Base-by-base conservation (phyloP, 2,797 vertebrate species). In the Bucorvus abyssinicus region DNA sequence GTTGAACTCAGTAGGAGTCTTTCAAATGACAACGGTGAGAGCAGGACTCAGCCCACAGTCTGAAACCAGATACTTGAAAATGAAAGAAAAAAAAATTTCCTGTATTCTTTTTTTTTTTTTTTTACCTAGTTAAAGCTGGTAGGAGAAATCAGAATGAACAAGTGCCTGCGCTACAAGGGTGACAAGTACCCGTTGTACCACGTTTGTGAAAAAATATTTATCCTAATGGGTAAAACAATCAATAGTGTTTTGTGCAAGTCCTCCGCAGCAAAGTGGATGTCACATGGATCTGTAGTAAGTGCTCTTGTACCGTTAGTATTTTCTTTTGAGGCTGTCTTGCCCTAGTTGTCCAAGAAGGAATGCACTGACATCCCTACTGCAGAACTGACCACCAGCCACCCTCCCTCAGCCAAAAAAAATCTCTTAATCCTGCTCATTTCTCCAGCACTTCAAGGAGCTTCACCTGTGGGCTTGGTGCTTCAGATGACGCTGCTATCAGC, bases 1-100 rank as follows among this genome's bases (percentile, higher is more conserved):
- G 86, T 74, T 93, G 61, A 94, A 67, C 74, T 82, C 86, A 27
- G 52, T 57, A 64, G 95, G 94, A 92, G 55, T 2, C 56, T 77
- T 90, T 84, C 80, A 84, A 79, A 76, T 17, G 70, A 57, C 80
- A 93, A 14, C 63, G 69, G 36, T 38, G 56, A 87, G 47, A 87
- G 65, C n/a, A 82, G 30, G 55, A 73, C 47, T 85, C 57, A 68
- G 69, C 18, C 18, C 67, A n/a, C 44, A 42, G 38, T 50, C 44
- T 82, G 75, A 84, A 94, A 79, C 8, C 20, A 90, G 56, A 56
- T 13, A 80, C 24, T 84, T 69, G 40, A 68, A 67, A 83, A 87
- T 8, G 2, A 19, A 40, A n/a, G 38, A 44, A n/a, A 29, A 15
- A 34, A 36, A 49, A 38, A 24, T 63, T 23, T 16, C 42, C 44